Percentiles rank a stretch among this genome's conserved stretches.
Conservation (phyloP, 2,888 invertebrate genomes). For the Tenthredo notha region DNA sequence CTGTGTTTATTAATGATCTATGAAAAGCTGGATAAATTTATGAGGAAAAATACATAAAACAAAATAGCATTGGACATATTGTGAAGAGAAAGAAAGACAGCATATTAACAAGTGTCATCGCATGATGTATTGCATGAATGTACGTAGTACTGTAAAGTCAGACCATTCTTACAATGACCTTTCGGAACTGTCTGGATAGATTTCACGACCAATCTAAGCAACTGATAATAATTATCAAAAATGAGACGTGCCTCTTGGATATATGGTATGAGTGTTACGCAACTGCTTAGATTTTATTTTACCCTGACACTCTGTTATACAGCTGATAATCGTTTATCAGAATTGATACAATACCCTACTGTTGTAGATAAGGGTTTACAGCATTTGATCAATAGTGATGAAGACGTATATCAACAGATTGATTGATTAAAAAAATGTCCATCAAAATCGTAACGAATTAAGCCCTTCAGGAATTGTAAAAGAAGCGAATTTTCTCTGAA, state of each 20-base stretch:
- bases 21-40: background rate
- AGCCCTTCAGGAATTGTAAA: background rate
- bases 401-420: background rate
- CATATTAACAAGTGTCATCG: background rate
- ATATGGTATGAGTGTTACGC: background rate
- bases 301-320: background rate
- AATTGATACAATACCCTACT: background rate
- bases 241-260: slow-evolving; percentile 17
- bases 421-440: background rate
- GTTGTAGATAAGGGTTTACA: background rate
- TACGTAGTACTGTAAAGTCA: background rate
- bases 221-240: slow-evolving; percentile 26
- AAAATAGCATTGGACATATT: background rate
- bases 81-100: background rate
- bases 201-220: slow-evolving; percentile 24
- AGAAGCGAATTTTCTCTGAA: background rate
- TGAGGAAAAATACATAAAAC: background rate
- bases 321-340: background rate
- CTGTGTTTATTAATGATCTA: background rate
- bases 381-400: background rate
- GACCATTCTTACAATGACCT: slow-evolving; percentile 23
- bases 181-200: slow-evolving; percentile 5
- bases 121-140: background rate
- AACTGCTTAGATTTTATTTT: background rate
- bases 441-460: background rate